Evolutionary conservation across 1,140 invertebrate genomes (phyloP).

Genomic region (Atta colombica): DNA sequence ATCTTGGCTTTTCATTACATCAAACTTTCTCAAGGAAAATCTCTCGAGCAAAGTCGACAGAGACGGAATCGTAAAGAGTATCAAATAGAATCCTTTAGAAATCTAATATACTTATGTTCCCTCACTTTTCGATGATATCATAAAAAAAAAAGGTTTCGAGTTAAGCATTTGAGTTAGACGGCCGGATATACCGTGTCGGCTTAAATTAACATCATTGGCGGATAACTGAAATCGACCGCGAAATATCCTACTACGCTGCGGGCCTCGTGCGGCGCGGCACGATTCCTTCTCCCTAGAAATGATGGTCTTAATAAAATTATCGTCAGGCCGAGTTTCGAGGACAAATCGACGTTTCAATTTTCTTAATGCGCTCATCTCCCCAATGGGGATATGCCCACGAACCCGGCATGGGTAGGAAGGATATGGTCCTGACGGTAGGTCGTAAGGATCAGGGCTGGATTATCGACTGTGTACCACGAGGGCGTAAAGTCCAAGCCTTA

Average conservation of each 20-base stretch:
- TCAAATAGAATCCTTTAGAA: constrained; percentile 28
- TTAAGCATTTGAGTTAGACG: constrained; percentile 16
- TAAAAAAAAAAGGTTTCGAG: constrained; percentile 44
- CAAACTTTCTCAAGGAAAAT: background rate
- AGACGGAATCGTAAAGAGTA: background rate
- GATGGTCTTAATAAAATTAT: constrained; percentile 84
- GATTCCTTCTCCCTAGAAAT: constrained; percentile 62
- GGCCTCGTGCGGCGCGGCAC: constrained; percentile 32
- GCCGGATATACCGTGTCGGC: constrained; percentile 60
- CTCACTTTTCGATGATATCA: constrained; percentile 34
- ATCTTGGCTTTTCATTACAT: background rate
- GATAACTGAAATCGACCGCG: constrained; percentile 74
- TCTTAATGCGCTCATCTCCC: constrained; percentile 84
- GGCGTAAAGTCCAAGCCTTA: constrained; percentile 19
- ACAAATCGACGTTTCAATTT: constrained; percentile 87
- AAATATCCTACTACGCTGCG: constrained; percentile 45
- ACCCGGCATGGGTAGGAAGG: constrained; percentile 65
- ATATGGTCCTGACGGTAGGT: constrained; percentile 55
- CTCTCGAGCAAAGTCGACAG: background rate
- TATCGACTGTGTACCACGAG: constrained; percentile 45
- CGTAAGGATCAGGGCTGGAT: constrained; percentile 65
- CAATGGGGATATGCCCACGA: constrained; percentile 68
- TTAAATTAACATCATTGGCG: constrained; percentile 75
- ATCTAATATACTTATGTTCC: constrained; percentile 28
- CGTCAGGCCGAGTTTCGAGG: constrained; percentile 80